A percentile compares a stretch with the other conserved stretches of the same genome.
Conservation (phyloP, 2,797 vertebrate species). For the Parambassis ranga region DNA sequence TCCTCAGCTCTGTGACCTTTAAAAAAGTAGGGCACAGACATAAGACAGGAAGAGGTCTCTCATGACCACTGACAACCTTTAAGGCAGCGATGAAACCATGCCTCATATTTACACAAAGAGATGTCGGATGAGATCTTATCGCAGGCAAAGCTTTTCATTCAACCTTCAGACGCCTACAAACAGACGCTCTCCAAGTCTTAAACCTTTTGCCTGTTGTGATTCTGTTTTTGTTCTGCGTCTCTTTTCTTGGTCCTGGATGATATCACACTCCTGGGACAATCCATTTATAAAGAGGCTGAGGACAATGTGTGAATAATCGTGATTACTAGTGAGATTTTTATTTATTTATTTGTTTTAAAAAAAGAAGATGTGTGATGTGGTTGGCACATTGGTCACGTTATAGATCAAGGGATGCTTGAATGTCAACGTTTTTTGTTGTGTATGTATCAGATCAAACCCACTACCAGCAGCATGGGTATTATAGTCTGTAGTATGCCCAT, state of each 20-base stretch:
- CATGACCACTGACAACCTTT: conserved; percentile 13
- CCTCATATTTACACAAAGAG: conserved; percentile 11
- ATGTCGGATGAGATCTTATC: conserved; percentile 22
- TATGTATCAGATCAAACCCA: neutral
- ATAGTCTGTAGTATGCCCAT: conserved; percentile 6
- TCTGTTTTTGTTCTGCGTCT: conserved; percentile 5
- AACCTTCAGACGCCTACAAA: conserved; percentile 25
- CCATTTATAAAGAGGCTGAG: neutral
- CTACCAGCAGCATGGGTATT: conserved; percentile 2
- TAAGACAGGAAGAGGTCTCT: conserved; percentile 11
- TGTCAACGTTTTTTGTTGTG: too few relatives aligned
- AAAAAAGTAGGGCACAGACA: conserved; percentile 8
- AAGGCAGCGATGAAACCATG: conserved; percentile 16
- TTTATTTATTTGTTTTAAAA: too few relatives aligned
- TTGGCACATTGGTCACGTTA: too few relatives aligned
- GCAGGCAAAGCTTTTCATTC: conserved; percentile 17
- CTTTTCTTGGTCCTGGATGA: neutral
- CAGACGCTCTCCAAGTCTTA: neutral
- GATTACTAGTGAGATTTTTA: neutral
- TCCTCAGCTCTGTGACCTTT: conserved; percentile 32
- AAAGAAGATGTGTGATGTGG: too few relatives aligned
- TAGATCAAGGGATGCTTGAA: too few relatives aligned
- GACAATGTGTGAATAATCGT: neutral
- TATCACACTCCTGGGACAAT: neutral
- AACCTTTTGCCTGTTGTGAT: conserved; percentile 11